Conservation (phyloP, 2,113 vertebrate genomes). For the Forbesichthys papilliferus region DNA sequence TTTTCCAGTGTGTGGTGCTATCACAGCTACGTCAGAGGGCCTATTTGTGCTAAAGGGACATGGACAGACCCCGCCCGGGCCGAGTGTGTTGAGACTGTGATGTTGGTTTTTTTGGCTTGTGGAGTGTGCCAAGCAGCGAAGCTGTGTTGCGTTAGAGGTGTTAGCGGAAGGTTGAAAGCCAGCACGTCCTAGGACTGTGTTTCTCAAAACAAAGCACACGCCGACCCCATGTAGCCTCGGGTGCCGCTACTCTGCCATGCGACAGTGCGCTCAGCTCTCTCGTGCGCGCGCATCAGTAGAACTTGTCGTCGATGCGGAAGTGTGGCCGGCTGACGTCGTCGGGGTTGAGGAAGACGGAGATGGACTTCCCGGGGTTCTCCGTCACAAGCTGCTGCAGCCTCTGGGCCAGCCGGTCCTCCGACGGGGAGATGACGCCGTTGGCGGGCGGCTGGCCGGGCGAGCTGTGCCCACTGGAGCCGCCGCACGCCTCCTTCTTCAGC, state of each 20-base stretch:
- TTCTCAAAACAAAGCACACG: background rate
- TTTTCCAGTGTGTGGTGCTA: slow-evolving; percentile 2
- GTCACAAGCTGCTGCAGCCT: slow-evolving; percentile 83
- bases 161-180: slow-evolving; percentile 10
- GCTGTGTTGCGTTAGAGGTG: slow-evolving; percentile 2
- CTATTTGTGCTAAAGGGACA: background rate
- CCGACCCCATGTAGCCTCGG: background rate
- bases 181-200: background rate
- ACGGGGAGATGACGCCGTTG: slow-evolving; percentile 68
- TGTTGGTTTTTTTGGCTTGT: slow-evolving; percentile 49
- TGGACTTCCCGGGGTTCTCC: slow-evolving; percentile 81
- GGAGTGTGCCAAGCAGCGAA: slow-evolving; percentile 47
- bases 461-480: slow-evolving; percentile 62
- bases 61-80: slow-evolving; percentile 6
- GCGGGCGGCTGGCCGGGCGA: slow-evolving; percentile 65
- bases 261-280: background rate
- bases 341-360: slow-evolving; percentile 83
- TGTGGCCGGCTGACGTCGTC: slow-evolving; percentile 81
- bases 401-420: slow-evolving; percentile 78
- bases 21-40: background rate
- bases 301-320: slow-evolving; percentile 83
- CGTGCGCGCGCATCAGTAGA: slow-evolving; percentile 66
- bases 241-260: background rate
- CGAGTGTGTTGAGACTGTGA: slow-evolving; percentile 5
- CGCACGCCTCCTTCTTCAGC: slow-evolving; percentile 74